Base-by-base conservation (phyloP, 1,140 invertebrate species). In the Temnothorax curvispinosus region DNA sequence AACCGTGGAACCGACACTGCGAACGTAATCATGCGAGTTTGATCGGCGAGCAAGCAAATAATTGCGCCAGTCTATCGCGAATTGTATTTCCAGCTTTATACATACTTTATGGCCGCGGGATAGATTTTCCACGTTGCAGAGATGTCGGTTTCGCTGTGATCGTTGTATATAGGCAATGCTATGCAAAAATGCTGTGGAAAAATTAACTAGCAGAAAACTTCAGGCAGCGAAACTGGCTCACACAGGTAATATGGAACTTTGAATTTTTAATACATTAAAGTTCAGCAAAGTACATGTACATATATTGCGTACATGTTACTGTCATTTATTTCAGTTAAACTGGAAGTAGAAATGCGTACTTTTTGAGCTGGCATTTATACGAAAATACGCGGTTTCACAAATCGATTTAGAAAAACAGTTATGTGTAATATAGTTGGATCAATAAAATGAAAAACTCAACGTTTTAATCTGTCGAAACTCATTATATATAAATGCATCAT, bases 81-180 rank as follows among this genome's bases (percentile, higher is more conserved):
- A 84, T 82, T 87, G 69, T 62, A 62, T 84, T 87, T 87, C 67
- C 85, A 71, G 52, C 21, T 87, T 81, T 87, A 60, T 87, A 84
- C 62, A 87, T 87, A 87, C 78, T 84, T 87, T 62, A 87, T 58
- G 8, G 18, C 62, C 76, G 76, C 52, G 18, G 38, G 76, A 27
- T 80, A 60, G 18, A 72, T 81, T 78, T 67, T 54, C 50, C 52
- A 52, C 27, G 38, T 27, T 47, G 21, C n/a, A 69, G 67, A 44
- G 11, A 52, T 41, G 27, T 84, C 18, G 27, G 18, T 38, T 71
- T 75, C 44, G 8, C 13, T 7, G n/a, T 32, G 54, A 32, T 72
- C n/a, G 64, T 5, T 27, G 27, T 81, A 72, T 13, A 54, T 50
- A 15, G 1, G 38, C 32, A 11, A 71, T 56, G 35, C n/a, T 54